These are phyloP conservation scores for Dasypus novemcinctus DNA, from an alignment of 2,113 vertebrate species.

Conservation along the genomic window DNA sequence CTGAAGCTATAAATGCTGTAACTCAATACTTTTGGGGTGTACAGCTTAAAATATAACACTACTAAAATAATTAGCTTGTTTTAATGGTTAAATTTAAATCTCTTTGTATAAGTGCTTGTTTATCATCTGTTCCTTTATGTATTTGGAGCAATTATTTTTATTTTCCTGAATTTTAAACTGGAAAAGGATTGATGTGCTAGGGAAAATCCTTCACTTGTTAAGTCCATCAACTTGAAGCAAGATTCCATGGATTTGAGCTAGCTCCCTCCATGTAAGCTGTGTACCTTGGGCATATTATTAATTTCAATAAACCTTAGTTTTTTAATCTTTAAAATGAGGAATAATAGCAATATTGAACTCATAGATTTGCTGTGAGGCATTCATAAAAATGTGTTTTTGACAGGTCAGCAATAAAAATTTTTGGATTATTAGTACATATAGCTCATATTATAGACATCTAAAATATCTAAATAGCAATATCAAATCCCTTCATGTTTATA, in stretches of 20 bases:
- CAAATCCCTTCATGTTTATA: background rate
- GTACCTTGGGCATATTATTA: background rate
- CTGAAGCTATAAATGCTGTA: background rate
- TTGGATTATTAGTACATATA: background rate
- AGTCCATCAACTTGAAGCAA: background rate
- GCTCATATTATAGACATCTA: background rate
- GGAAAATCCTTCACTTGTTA: background rate
- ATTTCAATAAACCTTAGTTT: background rate
- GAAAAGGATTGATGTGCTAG: background rate
- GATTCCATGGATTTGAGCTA: background rate
- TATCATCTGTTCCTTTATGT: background rate
- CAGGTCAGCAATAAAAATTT: background rate
- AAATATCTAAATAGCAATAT: background rate
- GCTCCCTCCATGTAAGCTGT: background rate
- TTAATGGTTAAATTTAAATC: slow-evolving; percentile 34
- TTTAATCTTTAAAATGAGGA: background rate
- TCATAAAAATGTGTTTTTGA: background rate
- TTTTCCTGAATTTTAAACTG: slow-evolving; percentile 40
- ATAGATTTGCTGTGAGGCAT: background rate
- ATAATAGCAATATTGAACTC: background rate
- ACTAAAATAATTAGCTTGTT: background rate
- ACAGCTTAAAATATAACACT: background rate
- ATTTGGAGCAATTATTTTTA: background rate
- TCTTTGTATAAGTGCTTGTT: background rate
- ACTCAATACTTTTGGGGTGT: background rate